phyloP scores from a whole-genome alignment of 2,888 invertebrate genomes.

The Amphipyra berbera region DNA sequence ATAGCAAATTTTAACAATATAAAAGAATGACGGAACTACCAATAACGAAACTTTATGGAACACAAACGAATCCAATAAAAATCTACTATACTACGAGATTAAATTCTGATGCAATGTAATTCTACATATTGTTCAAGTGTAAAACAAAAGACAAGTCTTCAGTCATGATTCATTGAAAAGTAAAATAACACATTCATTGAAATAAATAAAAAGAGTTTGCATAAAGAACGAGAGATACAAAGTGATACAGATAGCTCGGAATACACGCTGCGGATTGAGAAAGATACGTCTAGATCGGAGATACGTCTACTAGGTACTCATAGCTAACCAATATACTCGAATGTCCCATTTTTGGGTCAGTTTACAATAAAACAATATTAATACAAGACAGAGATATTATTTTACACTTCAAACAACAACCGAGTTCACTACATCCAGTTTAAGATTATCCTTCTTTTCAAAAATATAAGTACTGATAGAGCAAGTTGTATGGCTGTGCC shows the following conservation, averaged over 20 bases:
- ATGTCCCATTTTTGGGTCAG: too few species aligned
- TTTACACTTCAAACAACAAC: too few species aligned
- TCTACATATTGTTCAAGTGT: too few species aligned
- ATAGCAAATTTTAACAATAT: conserved; percentile 22
- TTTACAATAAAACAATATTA: too few species aligned
- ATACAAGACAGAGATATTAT: too few species aligned
- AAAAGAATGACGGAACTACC: conserved; percentile 21
- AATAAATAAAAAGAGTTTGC: conserved; percentile 30
- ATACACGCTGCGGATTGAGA: conserved; percentile 24
- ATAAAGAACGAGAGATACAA: conserved; percentile 29
- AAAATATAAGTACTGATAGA: too few species aligned
- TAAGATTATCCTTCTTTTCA: too few species aligned
- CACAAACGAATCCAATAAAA: not conserved
- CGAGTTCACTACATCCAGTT: too few species aligned
- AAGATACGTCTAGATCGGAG: conserved; percentile 20
- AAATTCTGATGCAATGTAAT: not conserved
- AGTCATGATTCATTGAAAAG: conserved; percentile 1
- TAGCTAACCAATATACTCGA: conserved; percentile 6
- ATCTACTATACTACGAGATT: not conserved
- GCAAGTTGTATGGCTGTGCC: too few species aligned
- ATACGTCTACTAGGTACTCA: not conserved
- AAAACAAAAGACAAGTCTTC: not conserved
- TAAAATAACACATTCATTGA: conserved; percentile 4
- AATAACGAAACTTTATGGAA: conserved; percentile 24
- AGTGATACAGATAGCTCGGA: conserved; percentile 27